Percentiles rank a stretch among this genome's conserved stretches.
Conservation (phyloP, 2,797 vertebrate species). For the Argya squamiceps region DNA sequence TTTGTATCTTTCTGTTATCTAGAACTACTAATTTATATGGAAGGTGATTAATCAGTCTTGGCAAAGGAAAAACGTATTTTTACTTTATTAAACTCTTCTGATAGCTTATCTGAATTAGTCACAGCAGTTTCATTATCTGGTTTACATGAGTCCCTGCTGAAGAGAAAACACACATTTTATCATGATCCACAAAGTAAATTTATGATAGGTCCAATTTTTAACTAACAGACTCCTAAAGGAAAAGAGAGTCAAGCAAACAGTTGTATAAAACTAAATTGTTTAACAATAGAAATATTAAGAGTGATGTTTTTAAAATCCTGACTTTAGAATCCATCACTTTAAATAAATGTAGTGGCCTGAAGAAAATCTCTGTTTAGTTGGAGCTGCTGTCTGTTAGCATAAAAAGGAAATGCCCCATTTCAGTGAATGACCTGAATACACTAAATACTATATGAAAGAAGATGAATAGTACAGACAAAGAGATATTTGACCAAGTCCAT, state of each 20-base stretch:
- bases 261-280: neutral
- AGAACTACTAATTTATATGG: neutral
- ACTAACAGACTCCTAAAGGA: neutral
- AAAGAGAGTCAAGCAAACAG: neutral
- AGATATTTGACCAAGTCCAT: neutral
- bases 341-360: neutral
- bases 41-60: neutral
- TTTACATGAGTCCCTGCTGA: neutral
- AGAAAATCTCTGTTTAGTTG: neutral
- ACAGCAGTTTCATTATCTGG: neutral
- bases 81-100: neutral
- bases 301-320: neutral
- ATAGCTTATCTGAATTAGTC: neutral
- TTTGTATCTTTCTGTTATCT: neutral
- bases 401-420: neutral
- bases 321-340: neutral
- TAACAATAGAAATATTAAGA: neutral
- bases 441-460: neutral
- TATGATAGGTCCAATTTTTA: neutral
- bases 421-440: neutral
- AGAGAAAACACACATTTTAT: neutral
- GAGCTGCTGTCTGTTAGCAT: neutral
- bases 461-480: neutral
- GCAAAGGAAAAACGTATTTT: neutral
- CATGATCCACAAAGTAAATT: neutral